A percentile compares a stretch with the other conserved stretches of the same genome.
Evolutionary conservation across 2,113 vertebrate genomes (phyloP).

Genomic region (Desmodus rotundus): DNA sequence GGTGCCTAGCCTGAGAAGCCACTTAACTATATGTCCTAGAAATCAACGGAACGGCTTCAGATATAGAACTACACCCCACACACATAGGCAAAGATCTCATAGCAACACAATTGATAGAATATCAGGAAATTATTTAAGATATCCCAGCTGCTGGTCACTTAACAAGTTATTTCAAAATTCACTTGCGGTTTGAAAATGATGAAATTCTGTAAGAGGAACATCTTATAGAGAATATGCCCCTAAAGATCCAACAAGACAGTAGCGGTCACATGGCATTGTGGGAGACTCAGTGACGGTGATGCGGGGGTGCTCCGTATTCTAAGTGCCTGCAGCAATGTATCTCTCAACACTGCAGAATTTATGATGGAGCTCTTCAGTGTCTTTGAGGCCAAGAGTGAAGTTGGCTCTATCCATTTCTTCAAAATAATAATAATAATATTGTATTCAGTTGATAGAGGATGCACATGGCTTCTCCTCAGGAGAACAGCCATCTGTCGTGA

Average conservation of each 20-base stretch:
- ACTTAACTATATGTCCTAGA: neutral
- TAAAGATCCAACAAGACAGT: neutral
- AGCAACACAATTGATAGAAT: neutral
- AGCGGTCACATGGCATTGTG: neutral
- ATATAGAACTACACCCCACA: neutral
- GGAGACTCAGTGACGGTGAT: neutral
- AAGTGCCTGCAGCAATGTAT: neutral
- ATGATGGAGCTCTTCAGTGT: neutral
- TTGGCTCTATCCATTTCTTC: neutral
- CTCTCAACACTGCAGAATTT: neutral
- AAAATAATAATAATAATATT: neutral
- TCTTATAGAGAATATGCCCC: neutral
- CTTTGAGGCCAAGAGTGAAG: neutral
- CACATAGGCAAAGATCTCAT: neutral
- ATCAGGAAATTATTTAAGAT: neutral
- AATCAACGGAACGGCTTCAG: neutral
- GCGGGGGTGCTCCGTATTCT: neutral
- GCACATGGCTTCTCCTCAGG: neutral
- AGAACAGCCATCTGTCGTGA: neutral
- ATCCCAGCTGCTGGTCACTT: neutral
- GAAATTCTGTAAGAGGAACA: neutral
- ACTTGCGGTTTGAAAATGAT: constrained; percentile 12
- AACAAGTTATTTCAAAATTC: neutral
- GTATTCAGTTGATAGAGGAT: neutral
- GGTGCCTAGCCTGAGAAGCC: neutral